phyloP scores from a whole-genome alignment of 2,888 invertebrate species.

The Papilio gigon region DNA sequence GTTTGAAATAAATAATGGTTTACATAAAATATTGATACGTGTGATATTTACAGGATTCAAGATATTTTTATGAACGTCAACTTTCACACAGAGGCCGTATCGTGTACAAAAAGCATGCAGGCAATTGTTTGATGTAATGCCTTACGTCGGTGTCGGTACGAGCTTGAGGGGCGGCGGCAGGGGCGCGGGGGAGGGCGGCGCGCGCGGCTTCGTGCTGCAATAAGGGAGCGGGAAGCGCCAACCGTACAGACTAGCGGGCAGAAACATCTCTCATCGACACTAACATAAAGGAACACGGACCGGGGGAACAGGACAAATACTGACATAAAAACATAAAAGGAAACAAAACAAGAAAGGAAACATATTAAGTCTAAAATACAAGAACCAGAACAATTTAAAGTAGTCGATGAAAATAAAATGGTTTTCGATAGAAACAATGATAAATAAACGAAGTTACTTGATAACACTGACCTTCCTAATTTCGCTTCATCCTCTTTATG shows the following conservation, averaged over 20 bases:
- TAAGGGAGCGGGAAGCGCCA: conserved; percentile 98
- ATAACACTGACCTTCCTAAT: conserved; percentile 87
- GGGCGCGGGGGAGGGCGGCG: conserved; percentile 90
- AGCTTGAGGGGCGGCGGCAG: conserved; percentile 90
- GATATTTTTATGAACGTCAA: conserved; percentile 4
- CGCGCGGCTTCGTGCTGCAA: conserved; percentile 94
- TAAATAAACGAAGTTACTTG: conserved; percentile 32
- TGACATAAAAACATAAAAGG: conserved; percentile 49
- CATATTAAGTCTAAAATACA: conserved; percentile 48
- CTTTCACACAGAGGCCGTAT: conserved; percentile 58
- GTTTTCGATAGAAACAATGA: conserved; percentile 38
- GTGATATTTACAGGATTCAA: background rate
- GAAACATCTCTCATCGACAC: conserved; percentile 83
- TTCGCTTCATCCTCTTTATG: conserved; percentile 91
- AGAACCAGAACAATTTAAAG: conserved; percentile 49
- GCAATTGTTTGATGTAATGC: conserved; percentile 66
- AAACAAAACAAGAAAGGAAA: conserved; percentile 50
- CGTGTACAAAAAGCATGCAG: conserved; percentile 79
- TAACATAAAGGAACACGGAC: conserved; percentile 56
- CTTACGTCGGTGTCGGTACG: conserved; percentile 87
- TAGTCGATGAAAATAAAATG: conserved; percentile 67
- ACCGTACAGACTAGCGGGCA: conserved; percentile 93
- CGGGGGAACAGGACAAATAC: conserved; percentile 36
- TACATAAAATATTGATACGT: background rate
- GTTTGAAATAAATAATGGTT: background rate